Conservation (phyloP, 35 echinoderm and acorn worm genomes). For the Apostichopus californicus region DNA sequence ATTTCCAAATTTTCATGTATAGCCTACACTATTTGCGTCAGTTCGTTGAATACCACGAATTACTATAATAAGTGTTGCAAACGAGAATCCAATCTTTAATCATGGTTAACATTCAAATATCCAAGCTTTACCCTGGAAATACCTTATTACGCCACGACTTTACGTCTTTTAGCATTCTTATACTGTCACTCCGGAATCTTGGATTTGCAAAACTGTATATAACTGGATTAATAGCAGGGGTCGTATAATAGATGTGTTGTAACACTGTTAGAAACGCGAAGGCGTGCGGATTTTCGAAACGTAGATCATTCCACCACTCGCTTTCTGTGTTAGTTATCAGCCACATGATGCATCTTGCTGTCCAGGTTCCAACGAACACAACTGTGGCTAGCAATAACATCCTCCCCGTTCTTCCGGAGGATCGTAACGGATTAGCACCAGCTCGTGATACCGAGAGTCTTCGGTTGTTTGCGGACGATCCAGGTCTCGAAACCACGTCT, state of each 20-base stretch:
- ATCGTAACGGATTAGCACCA: not conserved
- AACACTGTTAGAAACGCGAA: conserved; percentile 61
- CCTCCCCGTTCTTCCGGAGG: conserved; percentile 56
- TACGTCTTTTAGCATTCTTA: conserved; percentile 29
- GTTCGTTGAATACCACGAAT: no score
- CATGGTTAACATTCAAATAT: not conserved
- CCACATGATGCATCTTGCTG: conserved; percentile 80
- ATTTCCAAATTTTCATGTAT: no score
- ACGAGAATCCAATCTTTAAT: no score
- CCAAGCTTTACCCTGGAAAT: not conserved
- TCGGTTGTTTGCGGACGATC: not conserved
- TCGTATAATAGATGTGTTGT: conserved; percentile 80
- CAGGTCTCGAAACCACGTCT: not conserved
- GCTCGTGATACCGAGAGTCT: not conserved
- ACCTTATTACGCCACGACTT: conserved; percentile 26
- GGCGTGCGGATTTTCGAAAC: conserved; percentile 24
- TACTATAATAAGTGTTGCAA: no score
- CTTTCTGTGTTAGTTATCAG: conserved; percentile 33
- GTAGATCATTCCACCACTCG: conserved; percentile 52
- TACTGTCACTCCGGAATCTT: conserved; percentile 65
- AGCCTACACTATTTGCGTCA: no score
- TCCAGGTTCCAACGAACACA: conserved; percentile 79
- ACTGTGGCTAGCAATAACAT: conserved; percentile 76
- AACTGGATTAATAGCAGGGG: conserved; percentile 68
- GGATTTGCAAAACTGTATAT: conserved; percentile 80